These are phyloP conservation scores for Heteronetta atricapilla DNA, from an alignment of 2,113 vertebrate genomes.

Conservation along the genomic window DNA sequence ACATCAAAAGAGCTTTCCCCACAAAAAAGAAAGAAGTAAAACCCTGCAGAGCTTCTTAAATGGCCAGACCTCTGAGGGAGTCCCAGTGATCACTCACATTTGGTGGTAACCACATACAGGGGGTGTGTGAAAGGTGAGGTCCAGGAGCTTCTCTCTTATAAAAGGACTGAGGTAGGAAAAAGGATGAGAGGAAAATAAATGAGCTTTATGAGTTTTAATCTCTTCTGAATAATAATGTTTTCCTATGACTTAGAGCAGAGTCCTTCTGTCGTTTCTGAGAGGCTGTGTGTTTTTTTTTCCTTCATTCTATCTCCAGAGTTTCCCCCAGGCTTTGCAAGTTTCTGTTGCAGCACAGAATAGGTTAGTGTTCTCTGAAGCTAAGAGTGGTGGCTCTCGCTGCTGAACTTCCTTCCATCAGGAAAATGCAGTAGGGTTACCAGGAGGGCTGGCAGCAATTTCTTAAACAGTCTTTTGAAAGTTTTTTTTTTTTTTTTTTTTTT, in stretches of 20 bases:
- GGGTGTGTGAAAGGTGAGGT: background rate
- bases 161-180: background rate
- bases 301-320: background rate
- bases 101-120: background rate
- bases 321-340: background rate
- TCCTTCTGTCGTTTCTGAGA: constrained; percentile 17
- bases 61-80: background rate
- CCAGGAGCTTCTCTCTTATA: background rate
- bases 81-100: background rate
- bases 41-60: background rate
- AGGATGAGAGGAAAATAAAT: background rate
- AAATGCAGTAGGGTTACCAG: constrained; percentile 13
- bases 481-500: background rate
- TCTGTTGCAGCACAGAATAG: background rate
- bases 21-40: background rate
- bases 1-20: background rate
- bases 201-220: background rate
- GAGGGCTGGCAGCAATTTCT: constrained; percentile 31
- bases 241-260: background rate
- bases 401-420: constrained; percentile 46
- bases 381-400: constrained; percentile 73
- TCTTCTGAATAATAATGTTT: background rate
- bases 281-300: background rate
- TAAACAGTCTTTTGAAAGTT: background rate
- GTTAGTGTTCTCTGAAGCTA: constrained; percentile 70